Base-by-base conservation (phyloP, 2,797 vertebrate species). In the Sebastes variabilis region DNA sequence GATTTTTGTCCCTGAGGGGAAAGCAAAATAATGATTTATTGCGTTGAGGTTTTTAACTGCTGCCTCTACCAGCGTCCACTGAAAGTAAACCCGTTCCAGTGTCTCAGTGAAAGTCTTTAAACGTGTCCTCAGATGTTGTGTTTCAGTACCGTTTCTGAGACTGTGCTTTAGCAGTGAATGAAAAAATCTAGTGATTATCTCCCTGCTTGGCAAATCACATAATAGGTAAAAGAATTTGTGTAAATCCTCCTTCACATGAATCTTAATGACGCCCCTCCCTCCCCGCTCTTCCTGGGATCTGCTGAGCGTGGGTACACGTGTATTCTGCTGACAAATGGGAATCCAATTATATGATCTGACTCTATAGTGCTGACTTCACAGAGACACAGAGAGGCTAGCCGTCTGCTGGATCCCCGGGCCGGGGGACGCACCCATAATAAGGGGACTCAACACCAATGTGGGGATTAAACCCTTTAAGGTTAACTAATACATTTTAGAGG, bases 341-440 rank as follows among this genome's bases (percentile, higher is more conserved):
- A 91, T 93, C 75, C 75, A 87, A 80, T 92, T 84, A 93, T 93
- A 89, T 92, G 83, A 90, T 92, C 77, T 80, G 80, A 83, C 77
- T 25, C 25, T 25, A 72, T 87, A 92, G 81, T 89, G 91, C 89
- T 93, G 93, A 93, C 81, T 91, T 88, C 77, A 84, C 75, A 82
- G 70, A 76, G 75, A 72, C 59, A 25, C n/a, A 38, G 72, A 59
- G 60, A 36, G 42, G 58, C 54, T 32, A 69, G 54, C 55, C 8
- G 70, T 69, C 79, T 81, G 77, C 72, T 70, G 78, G 79, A 65
- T 81, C 80, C 54, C 16, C n/a, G 2, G 68, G 66, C 66, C 49
- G 36, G 49, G 16, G 65, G 59, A 75, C 60, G 32, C 25, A 5
- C 25, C 24, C 20, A 16, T 25, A 16, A 2, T 29, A 58, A n/a